Base-by-base conservation (phyloP, 2,888 invertebrate genomes). In the Acleris sparsana region DNA sequence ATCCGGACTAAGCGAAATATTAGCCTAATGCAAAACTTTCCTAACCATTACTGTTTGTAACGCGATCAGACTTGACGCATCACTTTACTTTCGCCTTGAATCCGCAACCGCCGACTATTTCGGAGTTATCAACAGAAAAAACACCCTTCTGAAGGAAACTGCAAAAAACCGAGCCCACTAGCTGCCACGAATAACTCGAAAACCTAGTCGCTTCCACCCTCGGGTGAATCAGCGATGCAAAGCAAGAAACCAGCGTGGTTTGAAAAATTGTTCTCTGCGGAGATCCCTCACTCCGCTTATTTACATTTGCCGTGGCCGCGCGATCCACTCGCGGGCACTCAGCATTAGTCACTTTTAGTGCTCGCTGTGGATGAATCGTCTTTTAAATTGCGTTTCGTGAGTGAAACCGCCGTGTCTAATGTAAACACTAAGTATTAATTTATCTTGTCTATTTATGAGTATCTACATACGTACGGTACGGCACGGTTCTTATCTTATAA, bases 191-290 rank as follows among this genome's bases (percentile, higher is more conserved):
- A 69, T 70, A 72, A 72, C 70, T 70, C 59, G 63, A 71, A 72
- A 71, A 73, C 73, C 73, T 75, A 75, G 75, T 74, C 71, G 72
- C 71, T 72, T 52, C 60, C 63, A 65, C 72, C 73, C 73, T 66
- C 69, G 70, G 74, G 77, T 84, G 85, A 88, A 88, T 86, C 86
- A 85, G 81, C 83, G 84, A 83, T 80, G 79, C 80, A 82, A 80
- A 79, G 75, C 78, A 80, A 82, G 81, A 83, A 85, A 82, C 81
- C 80, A 82, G 83, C 79, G 81, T 80, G 78, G 83, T 86, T 87
- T 86, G 86, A 89, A 84, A 87, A 87, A 88, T 87, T 78, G 83
- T 83, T 86, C 88, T 87, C 84, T 55, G 72, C 84, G 85, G 85
- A 82, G 74, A 72, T 78, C 79, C 80, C 79, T 77, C 74, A 69